phyloP scores from a whole-genome alignment of 2,113 vertebrate genomes.

The Thryonomys swinderianus region DNA sequence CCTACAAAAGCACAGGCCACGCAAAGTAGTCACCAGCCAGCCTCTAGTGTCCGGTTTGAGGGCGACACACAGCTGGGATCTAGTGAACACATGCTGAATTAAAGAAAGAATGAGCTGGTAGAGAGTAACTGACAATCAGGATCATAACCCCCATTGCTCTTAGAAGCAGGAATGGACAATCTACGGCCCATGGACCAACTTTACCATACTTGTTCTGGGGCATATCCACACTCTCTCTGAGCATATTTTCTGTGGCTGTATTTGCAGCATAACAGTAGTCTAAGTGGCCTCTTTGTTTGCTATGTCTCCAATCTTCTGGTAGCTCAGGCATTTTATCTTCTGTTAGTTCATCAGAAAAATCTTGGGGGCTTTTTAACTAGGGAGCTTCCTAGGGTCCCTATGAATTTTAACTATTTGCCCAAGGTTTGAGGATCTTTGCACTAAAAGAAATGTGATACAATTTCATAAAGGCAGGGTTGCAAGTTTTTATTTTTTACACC shows the following conservation, averaged over 20 bases:
- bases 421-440: neutral
- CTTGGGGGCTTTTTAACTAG: neutral
- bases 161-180: neutral
- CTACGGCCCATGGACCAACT: neutral
- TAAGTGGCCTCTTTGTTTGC: neutral
- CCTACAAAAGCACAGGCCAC: neutral
- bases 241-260: neutral
- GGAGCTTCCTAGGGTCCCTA: neutral
- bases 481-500: neutral
- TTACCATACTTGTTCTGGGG: neutral
- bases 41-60: neutral
- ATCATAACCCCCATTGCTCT: neutral
- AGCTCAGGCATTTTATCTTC: neutral
- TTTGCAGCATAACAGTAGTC: neutral
- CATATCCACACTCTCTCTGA: neutral
- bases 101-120: neutral
- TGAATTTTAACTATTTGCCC: slow-evolving; percentile 39
- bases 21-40: neutral
- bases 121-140: neutral
- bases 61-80: neutral
- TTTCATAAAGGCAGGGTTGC: neutral
- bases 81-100: neutral
- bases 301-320: neutral
- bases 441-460: neutral
- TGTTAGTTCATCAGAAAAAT: neutral